Percentiles rank a stretch among this genome's conserved stretches.
Conservation (phyloP, 2,113 vertebrate species). For the Crypturellus undulatus region DNA sequence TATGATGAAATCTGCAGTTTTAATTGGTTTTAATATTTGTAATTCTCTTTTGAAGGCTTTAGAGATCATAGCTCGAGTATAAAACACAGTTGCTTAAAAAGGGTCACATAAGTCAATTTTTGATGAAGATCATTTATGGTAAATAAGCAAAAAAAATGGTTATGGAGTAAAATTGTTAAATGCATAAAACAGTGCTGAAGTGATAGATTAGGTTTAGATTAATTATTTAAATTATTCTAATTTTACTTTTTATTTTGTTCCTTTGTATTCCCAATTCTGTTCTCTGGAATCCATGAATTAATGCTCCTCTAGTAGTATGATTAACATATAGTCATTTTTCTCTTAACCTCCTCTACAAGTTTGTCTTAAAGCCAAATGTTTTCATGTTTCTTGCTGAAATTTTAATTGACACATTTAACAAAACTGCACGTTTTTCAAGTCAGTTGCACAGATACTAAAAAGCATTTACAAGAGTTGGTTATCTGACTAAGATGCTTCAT, state of each 20-base stretch:
- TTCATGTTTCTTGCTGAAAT: neutral
- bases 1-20: accelerated
- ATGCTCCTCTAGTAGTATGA: neutral
- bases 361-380: neutral
- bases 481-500: neutral
- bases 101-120: neutral
- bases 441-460: neutral
- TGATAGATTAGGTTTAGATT: neutral
- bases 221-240: neutral
- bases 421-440: neutral
- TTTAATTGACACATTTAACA: neutral
- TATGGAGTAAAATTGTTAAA: neutral
- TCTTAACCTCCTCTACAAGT: neutral
- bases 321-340: neutral
- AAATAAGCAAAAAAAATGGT: neutral
- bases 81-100: neutral
- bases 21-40: neutral
- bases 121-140: neutral
- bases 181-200: neutral
- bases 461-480: neutral
- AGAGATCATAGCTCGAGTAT: neutral
- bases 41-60: neutral
- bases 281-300: neutral
- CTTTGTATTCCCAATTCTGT: neutral
- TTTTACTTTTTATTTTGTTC: neutral